These are phyloP conservation scores for Pelodiscus sinensis DNA, from an alignment of 2,113 vertebrate genomes.

Conservation along the genomic window DNA sequence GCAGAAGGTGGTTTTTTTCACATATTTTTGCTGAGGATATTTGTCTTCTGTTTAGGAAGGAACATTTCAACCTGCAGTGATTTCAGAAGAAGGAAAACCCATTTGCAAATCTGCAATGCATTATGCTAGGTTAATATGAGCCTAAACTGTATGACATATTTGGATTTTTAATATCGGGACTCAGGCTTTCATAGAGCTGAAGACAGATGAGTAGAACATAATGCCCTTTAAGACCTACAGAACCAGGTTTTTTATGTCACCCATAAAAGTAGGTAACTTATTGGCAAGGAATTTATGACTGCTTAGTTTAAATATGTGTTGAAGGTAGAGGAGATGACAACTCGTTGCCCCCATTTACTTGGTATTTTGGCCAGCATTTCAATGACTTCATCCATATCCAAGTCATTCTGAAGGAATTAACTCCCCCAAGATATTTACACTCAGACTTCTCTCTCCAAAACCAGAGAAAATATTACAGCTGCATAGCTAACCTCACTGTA, in stretches of 20 bases:
- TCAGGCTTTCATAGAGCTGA: not conserved
- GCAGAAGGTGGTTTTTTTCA: not conserved
- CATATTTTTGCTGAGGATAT: not conserved
- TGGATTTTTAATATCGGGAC: not conserved
- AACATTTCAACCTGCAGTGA: not conserved
- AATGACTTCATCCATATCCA: not conserved
- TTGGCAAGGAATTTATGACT: not conserved
- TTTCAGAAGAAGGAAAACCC: not conserved
- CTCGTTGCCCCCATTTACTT: not conserved
- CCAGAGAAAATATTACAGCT: not conserved
- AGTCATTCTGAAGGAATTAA: not conserved
- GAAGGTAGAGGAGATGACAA: not conserved
- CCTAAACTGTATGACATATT: not conserved
- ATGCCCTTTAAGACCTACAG: not conserved
- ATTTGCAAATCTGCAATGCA: not conserved
- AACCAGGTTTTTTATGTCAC: not conserved
- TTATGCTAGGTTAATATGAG: not conserved
- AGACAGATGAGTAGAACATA: not conserved
- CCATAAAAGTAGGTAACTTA: not conserved
- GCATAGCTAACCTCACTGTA: not conserved
- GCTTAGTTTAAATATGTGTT: not conserved
- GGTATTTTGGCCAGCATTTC: not conserved
- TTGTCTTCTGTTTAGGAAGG: not conserved
- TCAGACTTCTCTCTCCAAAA: not conserved
- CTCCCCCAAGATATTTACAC: not conserved